Conservation (phyloP, 2,888 invertebrate genomes). For the Polylopha cassiicola region DNA sequence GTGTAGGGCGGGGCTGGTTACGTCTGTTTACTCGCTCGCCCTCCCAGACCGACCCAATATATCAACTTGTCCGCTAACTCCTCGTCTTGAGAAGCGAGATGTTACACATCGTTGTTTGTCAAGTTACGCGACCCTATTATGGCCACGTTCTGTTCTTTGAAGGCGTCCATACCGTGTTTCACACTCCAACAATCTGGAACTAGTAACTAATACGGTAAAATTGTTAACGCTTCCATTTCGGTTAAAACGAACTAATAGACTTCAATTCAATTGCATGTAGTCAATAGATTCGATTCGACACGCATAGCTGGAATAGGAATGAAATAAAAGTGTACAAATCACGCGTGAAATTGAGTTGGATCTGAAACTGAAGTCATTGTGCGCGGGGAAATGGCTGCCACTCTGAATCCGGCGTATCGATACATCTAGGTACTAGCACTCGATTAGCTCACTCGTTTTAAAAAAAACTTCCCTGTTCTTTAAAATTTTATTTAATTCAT, state of each 20-base stretch:
- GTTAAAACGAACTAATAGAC: conserved; percentile 9
- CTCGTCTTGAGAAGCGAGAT: conserved; percentile 49
- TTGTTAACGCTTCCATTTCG: neutral
- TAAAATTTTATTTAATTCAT: too few species aligned
- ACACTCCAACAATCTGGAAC: conserved; percentile 7
- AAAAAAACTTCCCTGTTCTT: too few species aligned
- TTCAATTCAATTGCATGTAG: conserved; percentile 7
- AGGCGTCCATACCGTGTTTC: conserved; percentile 19
- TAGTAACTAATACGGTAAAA: conserved; percentile 8
- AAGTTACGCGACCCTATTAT: conserved; percentile 48
- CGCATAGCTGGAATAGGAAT: conserved; percentile 52
- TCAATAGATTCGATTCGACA: conserved; percentile 37
- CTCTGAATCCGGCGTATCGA: conserved; percentile 27
- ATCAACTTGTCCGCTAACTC: conserved; percentile 63
- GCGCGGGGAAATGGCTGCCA: conserved; percentile 49
- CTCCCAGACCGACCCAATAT: conserved; percentile 66
- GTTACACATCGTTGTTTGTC: conserved; percentile 58
- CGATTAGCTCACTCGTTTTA: conserved; percentile 18
- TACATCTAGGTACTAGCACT: conserved; percentile 26
- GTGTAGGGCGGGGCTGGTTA: conserved; percentile 29
- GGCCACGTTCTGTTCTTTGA: conserved; percentile 32
- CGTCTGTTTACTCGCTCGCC: conserved; percentile 60
- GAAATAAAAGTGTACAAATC: conserved; percentile 71
- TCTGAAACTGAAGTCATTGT: conserved; percentile 57
- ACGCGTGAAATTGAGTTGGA: conserved; percentile 75